Conservation (phyloP, 2,797 vertebrate genomes). For the Scleropages formosus region DNA sequence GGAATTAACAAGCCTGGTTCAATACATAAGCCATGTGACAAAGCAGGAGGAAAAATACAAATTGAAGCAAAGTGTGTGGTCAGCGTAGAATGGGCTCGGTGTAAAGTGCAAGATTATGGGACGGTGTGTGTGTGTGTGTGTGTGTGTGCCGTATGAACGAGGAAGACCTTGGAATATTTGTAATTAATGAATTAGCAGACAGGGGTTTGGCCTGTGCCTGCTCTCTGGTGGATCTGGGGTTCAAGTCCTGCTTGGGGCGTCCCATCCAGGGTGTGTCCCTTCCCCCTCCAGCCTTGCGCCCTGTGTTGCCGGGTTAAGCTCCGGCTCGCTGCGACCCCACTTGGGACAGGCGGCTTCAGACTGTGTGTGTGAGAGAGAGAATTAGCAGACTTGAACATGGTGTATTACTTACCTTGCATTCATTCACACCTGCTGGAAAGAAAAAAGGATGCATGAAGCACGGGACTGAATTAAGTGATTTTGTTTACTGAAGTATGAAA, state of each 20-base stretch:
- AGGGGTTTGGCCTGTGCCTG: too few relatives aligned
- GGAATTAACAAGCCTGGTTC: not conserved
- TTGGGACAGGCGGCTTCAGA: too few relatives aligned
- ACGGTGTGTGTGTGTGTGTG: not conserved
- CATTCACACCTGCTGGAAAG: slow-evolving; percentile 3
- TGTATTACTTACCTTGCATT: not conserved
- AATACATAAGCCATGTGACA: slow-evolving; percentile 1
- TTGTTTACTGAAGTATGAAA: slow-evolving; percentile 3
- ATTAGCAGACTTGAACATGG: not conserved
- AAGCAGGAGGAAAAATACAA: not conserved
- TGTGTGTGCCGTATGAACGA: not conserved
- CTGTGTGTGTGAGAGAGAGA: too few relatives aligned
- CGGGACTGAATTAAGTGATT: not conserved
- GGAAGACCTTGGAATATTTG: not conserved
- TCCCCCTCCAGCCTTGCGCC: too few relatives aligned
- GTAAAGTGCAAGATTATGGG: not conserved
- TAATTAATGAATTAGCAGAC: not conserved
- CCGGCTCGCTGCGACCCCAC: too few relatives aligned
- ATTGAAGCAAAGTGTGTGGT: not conserved
- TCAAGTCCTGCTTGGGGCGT: too few relatives aligned
- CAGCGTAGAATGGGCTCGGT: slow-evolving; percentile 7
- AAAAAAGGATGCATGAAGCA: not conserved
- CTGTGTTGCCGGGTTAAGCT: too few relatives aligned
- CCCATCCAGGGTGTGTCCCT: too few relatives aligned
- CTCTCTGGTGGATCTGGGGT: too few relatives aligned